Base-by-base conservation (phyloP, 1,140 invertebrate species). In the Macrosteles quadrilineatus region DNA sequence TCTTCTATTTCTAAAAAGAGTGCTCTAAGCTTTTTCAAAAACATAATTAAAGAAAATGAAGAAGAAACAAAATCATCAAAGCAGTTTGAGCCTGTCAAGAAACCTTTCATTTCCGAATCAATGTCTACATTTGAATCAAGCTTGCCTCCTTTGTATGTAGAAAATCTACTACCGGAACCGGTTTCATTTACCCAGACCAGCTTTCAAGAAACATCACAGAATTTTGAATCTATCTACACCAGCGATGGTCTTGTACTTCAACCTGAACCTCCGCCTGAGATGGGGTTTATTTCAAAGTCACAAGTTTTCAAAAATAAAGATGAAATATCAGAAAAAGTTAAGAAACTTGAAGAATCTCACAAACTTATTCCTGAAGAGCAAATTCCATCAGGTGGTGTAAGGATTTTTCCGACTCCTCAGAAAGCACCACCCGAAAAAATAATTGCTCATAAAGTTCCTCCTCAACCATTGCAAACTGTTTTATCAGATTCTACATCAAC, bases 181-280 rank as follows among this genome's bases (percentile, higher is more conserved):
- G 2, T 11, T 6, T 25, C 27, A 25, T 59, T 27, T 59, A 21
- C 55, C 23, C 21, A 59, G 25, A 59, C 55, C 2, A 59, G 55
- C 27, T 2, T 59, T 59, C 55, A 59, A 59, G 55, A 59, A 25
- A 4, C 55, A 2, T 59, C 55, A 59, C 55, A 59, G 23, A 14
- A 59, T 6, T 59, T 59, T 59, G 29, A 32, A 62, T 25, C 50
- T 6, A 64, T 72, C 25, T n/a, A 40, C 36, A n/a, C 67, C 12
- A 47, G 65, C 43, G 66, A 71, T 68, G 55, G 47, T 25, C 19
- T 67, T 45, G 84, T 85, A 76, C 73, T 91, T 0, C 82, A 86
- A 67, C 90, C 89, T 0, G 90, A 89, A 77, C 86, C 89, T 27
- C 88, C 89, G 11, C 88, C 89, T n/a, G 87, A 90, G 80, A 88